These are phyloP conservation scores for Sceloporus undulatus DNA, from an alignment of 2,113 vertebrate genomes.

Conservation along the genomic window DNA sequence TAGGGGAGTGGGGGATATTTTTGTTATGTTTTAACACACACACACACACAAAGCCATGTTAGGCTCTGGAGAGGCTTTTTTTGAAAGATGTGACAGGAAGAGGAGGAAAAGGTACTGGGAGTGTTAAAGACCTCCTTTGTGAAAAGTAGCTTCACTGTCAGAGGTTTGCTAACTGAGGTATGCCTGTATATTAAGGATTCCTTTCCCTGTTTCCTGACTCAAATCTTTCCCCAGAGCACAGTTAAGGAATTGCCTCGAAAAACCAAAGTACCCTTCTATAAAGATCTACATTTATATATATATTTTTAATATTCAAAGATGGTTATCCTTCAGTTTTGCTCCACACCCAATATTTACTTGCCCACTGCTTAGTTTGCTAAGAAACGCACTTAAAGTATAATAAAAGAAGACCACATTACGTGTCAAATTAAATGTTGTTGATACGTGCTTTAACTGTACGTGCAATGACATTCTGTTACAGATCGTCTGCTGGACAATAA, in stretches of 20 bases:
- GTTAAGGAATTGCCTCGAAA: constrained; percentile 57
- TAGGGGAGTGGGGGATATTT: not conserved
- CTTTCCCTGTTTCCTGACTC: constrained; percentile 18
- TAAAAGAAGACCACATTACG: constrained; percentile 69
- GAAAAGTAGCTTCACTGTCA: too few relatives aligned
- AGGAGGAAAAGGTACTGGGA: too few relatives aligned
- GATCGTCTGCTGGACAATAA: constrained; percentile 72
- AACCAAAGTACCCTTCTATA: constrained; percentile 25
- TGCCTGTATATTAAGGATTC: not conserved
- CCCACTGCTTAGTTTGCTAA: constrained; percentile 65
- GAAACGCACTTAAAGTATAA: constrained; percentile 69
- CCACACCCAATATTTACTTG: constrained; percentile 47
- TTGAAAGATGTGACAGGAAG: too few relatives aligned
- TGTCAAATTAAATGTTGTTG: constrained; percentile 72
- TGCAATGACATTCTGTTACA: constrained; percentile 66
- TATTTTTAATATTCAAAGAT: constrained; percentile 41
- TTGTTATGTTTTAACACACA: constrained; percentile 3
- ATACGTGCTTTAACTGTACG: constrained; percentile 62
- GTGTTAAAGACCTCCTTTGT: too few relatives aligned
- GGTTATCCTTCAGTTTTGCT: constrained; percentile 58
- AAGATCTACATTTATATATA: constrained; percentile 18
- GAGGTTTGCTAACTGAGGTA: too few relatives aligned
- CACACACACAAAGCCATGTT: not conserved
- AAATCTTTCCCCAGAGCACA: constrained; percentile 39
- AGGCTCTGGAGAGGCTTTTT: too few relatives aligned